These are phyloP conservation scores for Platerodrilus igneus DNA, from an alignment of 2,888 invertebrate genomes.

Conservation along the genomic window DNA sequence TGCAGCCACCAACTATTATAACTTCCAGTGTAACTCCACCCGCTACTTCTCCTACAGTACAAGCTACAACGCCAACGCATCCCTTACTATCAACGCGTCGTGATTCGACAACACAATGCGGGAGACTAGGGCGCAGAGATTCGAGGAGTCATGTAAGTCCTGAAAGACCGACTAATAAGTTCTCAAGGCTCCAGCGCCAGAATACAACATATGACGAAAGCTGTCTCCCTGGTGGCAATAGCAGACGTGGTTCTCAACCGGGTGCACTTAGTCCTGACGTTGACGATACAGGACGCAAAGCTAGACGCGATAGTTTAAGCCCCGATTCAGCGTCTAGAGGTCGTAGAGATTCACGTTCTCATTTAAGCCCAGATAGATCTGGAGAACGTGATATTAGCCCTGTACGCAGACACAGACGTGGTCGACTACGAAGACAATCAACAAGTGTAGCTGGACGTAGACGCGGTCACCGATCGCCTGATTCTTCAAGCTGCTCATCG, in stretches of 20 bases:
- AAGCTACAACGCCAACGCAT: conserved; percentile 50
- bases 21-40: conserved; percentile 81
- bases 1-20: conserved; percentile 72
- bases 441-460: conserved; percentile 65
- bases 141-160: conserved; percentile 64
- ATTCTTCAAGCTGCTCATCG: conserved; percentile 74
- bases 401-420: conserved; percentile 63
- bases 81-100: conserved; percentile 57
- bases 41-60: conserved; percentile 69
- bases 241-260: conserved; percentile 76
- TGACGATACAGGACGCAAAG: conserved; percentile 63
- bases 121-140: conserved; percentile 60
- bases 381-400: conserved; percentile 80
- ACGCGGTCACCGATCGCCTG: conserved; percentile 56
- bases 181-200: conserved; percentile 66
- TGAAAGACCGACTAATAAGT: conserved; percentile 52
- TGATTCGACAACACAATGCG: conserved; percentile 83
- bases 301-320: conserved; percentile 80
- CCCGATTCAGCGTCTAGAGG: conserved; percentile 80
- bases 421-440: conserved; percentile 71
- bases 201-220: conserved; percentile 88
- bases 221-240: conserved; percentile 59
- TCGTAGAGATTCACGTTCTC: conserved; percentile 70
- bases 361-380: conserved; percentile 74
- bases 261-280: conserved; percentile 76